phyloP scores from a whole-genome alignment of 2,113 vertebrate species.

The Hemibagrus wyckioides region DNA sequence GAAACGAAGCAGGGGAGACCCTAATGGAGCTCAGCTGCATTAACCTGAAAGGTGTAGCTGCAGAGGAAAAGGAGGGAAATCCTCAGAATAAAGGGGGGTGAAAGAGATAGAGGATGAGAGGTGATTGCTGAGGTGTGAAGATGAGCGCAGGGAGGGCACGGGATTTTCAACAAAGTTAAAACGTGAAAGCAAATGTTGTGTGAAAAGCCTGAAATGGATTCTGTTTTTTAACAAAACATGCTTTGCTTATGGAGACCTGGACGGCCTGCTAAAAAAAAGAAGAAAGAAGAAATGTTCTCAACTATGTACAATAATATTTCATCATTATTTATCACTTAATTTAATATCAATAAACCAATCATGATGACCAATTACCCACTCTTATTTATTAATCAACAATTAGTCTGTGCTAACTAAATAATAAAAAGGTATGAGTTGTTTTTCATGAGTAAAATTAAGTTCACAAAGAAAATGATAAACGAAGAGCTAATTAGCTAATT shows the following conservation, averaged over 20 bases:
- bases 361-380: neutral
- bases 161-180: conserved; percentile 26
- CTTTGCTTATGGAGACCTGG: neutral
- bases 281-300: neutral
- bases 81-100: conserved; percentile 11
- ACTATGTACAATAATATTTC: neutral
- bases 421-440: neutral
- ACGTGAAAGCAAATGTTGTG: conserved; percentile 10
- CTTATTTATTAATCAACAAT: neutral
- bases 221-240: conserved; percentile 14
- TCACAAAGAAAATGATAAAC: neutral
- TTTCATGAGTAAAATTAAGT: neutral
- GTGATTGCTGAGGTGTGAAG: conserved; percentile 73
- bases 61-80: conserved; percentile 40
- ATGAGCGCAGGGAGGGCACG: conserved; percentile 48
- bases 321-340: neutral
- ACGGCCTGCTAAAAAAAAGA: neutral
- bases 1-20: conserved; percentile 14
- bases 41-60: conserved; percentile 56
- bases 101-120: conserved; percentile 58
- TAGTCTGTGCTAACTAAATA: neutral
- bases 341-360: neutral
- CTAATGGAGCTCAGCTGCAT: conserved; percentile 59
- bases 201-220: conserved; percentile 37
- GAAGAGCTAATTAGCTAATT: neutral